Evolutionary conservation across 1,140 invertebrate genomes (phyloP).

Genomic region (Saccostrea cuccullata): DNA sequence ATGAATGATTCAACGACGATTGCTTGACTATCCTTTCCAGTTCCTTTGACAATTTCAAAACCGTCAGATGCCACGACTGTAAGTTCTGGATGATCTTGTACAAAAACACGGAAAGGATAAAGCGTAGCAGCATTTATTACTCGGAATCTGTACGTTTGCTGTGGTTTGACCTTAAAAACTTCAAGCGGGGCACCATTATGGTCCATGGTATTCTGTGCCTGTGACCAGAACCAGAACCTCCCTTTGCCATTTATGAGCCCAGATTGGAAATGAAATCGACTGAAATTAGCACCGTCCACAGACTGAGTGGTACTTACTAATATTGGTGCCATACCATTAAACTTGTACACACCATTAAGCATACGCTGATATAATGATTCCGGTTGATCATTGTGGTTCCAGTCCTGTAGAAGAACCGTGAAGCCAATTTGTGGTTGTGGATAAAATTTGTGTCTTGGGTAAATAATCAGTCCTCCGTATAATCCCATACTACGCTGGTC

Average conservation of each 20-base stretch:
- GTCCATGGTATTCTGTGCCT: slow-evolving; percentile 76
- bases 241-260: slow-evolving; percentile 59
- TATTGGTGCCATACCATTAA: background rate
- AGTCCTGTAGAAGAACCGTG: slow-evolving; percentile 44
- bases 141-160: slow-evolving; percentile 60
- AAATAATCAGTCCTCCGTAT: slow-evolving; percentile 66
- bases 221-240: slow-evolving; percentile 50
- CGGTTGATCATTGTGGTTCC: slow-evolving; percentile 50
- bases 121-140: slow-evolving; percentile 65
- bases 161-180: slow-evolving; percentile 53
- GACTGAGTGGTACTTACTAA: background rate
- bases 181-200: slow-evolving; percentile 66
- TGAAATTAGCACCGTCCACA: slow-evolving; percentile 44
- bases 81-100: slow-evolving; percentile 88
- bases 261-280: slow-evolving; percentile 54
- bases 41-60: slow-evolving; percentile 75
- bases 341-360: slow-evolving; percentile 71
- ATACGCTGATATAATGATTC: slow-evolving; percentile 43
- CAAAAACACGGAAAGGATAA: slow-evolving; percentile 81
- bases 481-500: slow-evolving; percentile 69
- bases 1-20: slow-evolving; percentile 79
- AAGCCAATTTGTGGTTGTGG: slow-evolving; percentile 39
- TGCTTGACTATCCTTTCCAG: slow-evolving; percentile 82
- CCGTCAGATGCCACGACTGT: slow-evolving; percentile 89
- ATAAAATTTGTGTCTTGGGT: slow-evolving; percentile 51